A percentile compares a stretch with the other conserved stretches of the same genome.
Evolutionary conservation across 2,113 vertebrate genomes (phyloP).

Genomic region (Dicaeum eximium): DNA sequence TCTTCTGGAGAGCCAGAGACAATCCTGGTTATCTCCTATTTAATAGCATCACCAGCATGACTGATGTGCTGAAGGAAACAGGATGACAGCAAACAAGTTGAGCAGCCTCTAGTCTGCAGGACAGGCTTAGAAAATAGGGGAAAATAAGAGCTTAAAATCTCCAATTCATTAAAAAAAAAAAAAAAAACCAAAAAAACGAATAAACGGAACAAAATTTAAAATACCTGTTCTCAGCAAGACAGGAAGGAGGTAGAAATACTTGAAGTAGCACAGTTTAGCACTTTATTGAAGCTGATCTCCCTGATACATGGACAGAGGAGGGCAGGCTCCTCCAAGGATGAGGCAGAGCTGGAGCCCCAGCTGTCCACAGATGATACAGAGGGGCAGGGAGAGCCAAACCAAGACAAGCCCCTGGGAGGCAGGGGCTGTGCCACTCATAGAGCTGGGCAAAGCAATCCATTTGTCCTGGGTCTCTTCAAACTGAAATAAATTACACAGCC

Average conservation of each 20-base stretch:
- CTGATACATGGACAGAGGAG: background rate
- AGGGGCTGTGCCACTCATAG: background rate
- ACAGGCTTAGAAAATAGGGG: background rate
- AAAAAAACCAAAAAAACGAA: background rate
- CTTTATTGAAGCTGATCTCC: background rate
- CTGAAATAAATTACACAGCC: background rate
- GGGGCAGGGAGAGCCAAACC: background rate
- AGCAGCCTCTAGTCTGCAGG: background rate
- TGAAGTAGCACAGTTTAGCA: background rate
- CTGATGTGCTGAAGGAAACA: background rate
- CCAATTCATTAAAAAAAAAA: background rate
- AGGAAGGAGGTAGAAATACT: background rate
- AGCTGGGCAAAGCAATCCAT: background rate
- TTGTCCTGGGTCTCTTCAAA: background rate
- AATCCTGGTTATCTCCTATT: background rate
- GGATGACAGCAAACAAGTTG: background rate
- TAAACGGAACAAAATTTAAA: background rate
- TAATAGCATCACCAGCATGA: background rate
- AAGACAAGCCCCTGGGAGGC: background rate
- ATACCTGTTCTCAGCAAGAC: background rate
- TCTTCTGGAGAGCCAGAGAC: background rate
- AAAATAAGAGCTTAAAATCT: background rate
- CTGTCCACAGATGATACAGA: background rate
- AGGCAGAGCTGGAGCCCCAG: background rate
- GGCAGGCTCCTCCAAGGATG: background rate